Conservation (phyloP, 2,113 vertebrate genomes). For the Scalopus aquaticus region DNA sequence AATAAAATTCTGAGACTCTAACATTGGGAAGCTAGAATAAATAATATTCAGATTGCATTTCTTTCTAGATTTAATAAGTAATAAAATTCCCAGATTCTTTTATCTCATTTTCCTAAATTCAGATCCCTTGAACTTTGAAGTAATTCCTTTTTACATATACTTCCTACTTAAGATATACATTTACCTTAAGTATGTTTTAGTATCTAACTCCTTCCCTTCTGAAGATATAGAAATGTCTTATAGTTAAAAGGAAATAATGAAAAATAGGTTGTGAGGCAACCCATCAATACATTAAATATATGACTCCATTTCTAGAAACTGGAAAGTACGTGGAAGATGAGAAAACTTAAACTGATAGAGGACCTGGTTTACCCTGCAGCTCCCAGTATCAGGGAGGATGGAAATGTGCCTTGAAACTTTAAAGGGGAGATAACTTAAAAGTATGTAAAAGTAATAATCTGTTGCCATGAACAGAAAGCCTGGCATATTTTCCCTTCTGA, state of each 20-base stretch:
- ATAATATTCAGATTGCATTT: slow-evolving; percentile 30
- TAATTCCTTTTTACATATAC: background rate
- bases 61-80: background rate
- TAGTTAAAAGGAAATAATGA: too few species aligned
- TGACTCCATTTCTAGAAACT: background rate
- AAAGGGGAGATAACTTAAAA: background rate
- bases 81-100: background rate
- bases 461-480: background rate
- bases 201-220: background rate
- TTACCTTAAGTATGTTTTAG: slow-evolving; percentile 27
- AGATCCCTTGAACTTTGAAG: background rate
- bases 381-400: background rate
- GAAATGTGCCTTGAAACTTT: background rate
- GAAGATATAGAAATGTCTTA: background rate
- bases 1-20: background rate
- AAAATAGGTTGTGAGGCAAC: background rate
- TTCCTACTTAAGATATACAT: background rate
- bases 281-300: background rate
- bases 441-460: background rate
- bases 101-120: slow-evolving; percentile 27
- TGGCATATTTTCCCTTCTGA: background rate
- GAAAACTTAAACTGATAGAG: background rate
- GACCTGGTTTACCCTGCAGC: background rate
- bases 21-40: background rate
- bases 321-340: background rate